These are phyloP conservation scores for Amphiura filiformis DNA, from an alignment of 35 echinoderm and acorn worm genomes.

Conservation along the genomic window DNA sequence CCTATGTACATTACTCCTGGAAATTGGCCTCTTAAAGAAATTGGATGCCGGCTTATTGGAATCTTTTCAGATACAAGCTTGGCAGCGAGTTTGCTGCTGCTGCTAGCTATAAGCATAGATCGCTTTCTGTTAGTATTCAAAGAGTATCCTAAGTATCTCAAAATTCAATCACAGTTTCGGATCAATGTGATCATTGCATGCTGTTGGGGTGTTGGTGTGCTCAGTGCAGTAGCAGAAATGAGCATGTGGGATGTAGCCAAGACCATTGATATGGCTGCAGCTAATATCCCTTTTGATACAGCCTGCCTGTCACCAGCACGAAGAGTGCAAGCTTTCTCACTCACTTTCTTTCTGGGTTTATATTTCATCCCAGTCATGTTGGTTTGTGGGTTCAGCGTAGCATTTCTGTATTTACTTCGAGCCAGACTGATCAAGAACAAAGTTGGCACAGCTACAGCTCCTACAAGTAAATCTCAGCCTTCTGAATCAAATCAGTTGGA, in stretches of 20 bases:
- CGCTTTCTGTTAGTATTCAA: conserved; percentile 11
- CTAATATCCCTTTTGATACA: neutral
- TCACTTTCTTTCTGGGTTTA: neutral
- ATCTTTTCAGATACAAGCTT: neutral
- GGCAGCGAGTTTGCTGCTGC: neutral
- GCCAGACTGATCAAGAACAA: neutral
- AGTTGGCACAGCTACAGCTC: neutral
- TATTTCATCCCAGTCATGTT: neutral
- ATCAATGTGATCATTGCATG: conserved; percentile 15
- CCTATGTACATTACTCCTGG: conserved; percentile 4
- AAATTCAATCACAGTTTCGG: neutral
- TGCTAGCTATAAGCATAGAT: conserved; percentile 17
- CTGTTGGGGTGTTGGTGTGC: neutral
- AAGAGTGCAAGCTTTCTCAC: neutral
- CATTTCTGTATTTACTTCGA: neutral
- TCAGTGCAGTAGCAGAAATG: neutral
- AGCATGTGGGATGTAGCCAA: neutral
- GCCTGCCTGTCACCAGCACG: conserved; percentile 14
- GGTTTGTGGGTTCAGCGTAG: neutral
- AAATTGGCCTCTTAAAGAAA: neutral
- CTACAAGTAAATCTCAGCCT: too few relatives aligned
- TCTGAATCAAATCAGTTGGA: too few relatives aligned
- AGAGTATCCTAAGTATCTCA: conserved; percentile 23
- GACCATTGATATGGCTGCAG: neutral
- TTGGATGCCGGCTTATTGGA: neutral